Evolutionary conservation across 2,797 vertebrate genomes (phyloP), one percentile per base, ranked within the genome.

Genomic region (Ptychadena robeensis): DNA sequence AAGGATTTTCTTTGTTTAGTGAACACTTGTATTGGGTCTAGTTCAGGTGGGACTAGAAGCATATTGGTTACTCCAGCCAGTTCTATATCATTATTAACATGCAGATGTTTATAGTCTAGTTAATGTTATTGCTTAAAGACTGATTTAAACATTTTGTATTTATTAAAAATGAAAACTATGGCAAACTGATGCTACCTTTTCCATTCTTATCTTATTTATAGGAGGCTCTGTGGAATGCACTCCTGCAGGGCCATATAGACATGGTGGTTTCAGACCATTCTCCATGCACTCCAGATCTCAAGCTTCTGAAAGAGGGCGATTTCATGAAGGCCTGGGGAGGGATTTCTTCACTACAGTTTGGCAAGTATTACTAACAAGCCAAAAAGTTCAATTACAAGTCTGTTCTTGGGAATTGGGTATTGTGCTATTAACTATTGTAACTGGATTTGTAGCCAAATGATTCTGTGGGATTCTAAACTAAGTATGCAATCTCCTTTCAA

Each of bases 181-280:
- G 18, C 4, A 22, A 53, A 1, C 4, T 53, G 3, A 53, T n/a
- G 15, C 5, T n/a, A 6, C 18, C 18, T 22, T 48, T 22, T 48
- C 5, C 53, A 0, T 25, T 4, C 48, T 53, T 11, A 53, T 18
- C 37, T n/a, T 30, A 44, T 61, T 32, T 31, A 34, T 86, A 94
- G 93, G 92, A 93, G 85, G 87, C 91, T 80, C 86, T 95, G 4
- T 91, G 94, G 94, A 88, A 87, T 2, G 94, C 94, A 0, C 88
- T 96, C 59, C 91, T 89, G 87, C 86, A 87, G 31, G 92, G 93
- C 8, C 89, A 93, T 27, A 96, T 96, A 27, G 94, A 96, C 90
- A 95, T 96, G 95, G 95, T 96, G 57, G 94, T 96, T 80, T 96
- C 95, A 2, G 95, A 96, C 84, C 95, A 96, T 82, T 95, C 93